These are phyloP conservation scores for Festucalex cinctus DNA, from an alignment of 2,113 vertebrate genomes.

Conservation along the genomic window DNA sequence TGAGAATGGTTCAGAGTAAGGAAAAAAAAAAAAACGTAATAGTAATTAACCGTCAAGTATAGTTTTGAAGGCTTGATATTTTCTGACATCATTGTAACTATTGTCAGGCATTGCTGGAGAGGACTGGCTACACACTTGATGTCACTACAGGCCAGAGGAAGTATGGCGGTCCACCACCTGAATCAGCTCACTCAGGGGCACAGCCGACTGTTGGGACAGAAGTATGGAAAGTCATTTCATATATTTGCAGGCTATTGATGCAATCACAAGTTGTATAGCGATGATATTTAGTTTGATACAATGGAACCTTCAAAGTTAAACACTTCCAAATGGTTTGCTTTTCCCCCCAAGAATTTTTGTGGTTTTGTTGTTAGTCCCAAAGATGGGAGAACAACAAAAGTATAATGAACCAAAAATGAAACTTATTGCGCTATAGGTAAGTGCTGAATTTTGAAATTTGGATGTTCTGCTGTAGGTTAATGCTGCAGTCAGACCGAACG, in stretches of 20 bases:
- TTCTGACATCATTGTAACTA: not conserved
- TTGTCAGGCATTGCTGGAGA: conserved; percentile 90
- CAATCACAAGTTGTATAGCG: not conserved
- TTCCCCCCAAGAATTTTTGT: no score
- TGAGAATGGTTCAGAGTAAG: not conserved
- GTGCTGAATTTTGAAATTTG: not conserved
- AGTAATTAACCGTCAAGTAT: not conserved
- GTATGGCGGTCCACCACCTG: conserved; percentile 96
- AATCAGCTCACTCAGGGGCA: conserved; percentile 87
- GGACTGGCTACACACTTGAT: conserved; percentile 96
- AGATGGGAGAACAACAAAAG: no score
- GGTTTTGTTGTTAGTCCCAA: no score
- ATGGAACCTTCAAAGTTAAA: not conserved
- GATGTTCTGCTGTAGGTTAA: not conserved
- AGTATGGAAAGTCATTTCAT: conserved; percentile 66
- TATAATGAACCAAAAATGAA: not conserved
- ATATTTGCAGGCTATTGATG: not conserved
- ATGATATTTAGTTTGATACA: not conserved
- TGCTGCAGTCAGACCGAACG: no score
- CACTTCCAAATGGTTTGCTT: no score
- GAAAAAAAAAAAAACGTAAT: not conserved
- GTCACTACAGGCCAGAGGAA: conserved; percentile 99
- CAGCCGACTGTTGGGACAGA: conserved; percentile 98
- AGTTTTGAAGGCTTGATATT: not conserved
- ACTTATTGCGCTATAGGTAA: not conserved